Conservation (phyloP, 2,797 vertebrate species). For the Heteromormyrus szaboi region DNA sequence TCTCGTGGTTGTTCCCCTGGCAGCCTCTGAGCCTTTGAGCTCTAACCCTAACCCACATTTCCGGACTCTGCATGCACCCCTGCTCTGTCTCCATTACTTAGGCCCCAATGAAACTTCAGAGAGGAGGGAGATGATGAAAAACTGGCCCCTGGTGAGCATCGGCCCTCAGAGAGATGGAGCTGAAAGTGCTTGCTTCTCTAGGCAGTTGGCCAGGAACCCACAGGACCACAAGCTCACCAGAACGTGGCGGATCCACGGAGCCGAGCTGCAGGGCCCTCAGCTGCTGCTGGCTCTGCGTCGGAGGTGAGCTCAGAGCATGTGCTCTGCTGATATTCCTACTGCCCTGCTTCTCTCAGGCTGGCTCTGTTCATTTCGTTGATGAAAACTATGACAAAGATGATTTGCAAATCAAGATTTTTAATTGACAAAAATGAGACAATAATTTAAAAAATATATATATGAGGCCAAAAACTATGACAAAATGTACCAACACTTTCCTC, state of each 20-base stretch:
- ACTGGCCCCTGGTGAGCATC: not conserved
- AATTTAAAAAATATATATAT: not conserved
- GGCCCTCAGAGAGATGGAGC: not conserved
- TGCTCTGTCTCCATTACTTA: not conserved
- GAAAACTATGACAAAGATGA: not conserved
- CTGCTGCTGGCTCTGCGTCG: not conserved
- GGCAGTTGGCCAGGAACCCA: not conserved
- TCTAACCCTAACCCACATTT: not conserved
- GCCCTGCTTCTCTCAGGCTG: not conserved
- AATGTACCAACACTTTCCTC: not conserved
- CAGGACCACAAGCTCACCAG: not conserved
- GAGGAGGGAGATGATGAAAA: not conserved
- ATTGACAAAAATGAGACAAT: not conserved
- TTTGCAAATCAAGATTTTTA: not conserved
- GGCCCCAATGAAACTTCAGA: not conserved
- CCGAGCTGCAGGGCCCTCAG: not conserved
- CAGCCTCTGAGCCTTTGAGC: not conserved
- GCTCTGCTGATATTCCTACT: not conserved
- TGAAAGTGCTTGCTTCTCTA: not conserved
- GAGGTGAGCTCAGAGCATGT: not conserved
- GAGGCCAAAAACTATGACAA: not conserved
- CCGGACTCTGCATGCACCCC: not conserved
- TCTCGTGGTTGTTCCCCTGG: not conserved
- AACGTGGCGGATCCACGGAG: not conserved
- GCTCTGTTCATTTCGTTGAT: not conserved